Base-by-base conservation (phyloP, 2,113 vertebrate genomes). In the Steatornis caripensis region DNA sequence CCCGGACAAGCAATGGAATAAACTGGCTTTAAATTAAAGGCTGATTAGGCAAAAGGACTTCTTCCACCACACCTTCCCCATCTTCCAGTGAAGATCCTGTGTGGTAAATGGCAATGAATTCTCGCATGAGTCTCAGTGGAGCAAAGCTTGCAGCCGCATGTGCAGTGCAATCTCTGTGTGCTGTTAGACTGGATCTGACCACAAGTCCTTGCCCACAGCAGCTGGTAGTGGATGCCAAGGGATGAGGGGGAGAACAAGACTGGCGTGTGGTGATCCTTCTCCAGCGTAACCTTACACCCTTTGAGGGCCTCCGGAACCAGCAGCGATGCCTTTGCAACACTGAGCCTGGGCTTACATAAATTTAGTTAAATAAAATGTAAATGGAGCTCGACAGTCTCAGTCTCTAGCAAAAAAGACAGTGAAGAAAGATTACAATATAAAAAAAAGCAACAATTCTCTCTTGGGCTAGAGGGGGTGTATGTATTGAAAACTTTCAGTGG, bases 81-180 rank as follows among this genome's bases (percentile, higher is more conserved):
- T 22, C 14, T 72, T 81, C 32, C 36, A 32, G 30, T n/a, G 74
- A 65, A 46, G 36, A 26, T 51, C 27, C n/a, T 20, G 55, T 34
- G 37, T 36, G 55, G 22, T 18, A 16, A 66, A 4, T 7, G 15
- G 30, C 51, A 43, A 17, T 13, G 62, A 68, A n/a, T 19, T 30
- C 36, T 69, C 64, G 5, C 0, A 0, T 29, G 53, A 62, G 5
- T 54, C 48, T 36, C 12, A 6, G 55, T 4, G 34, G 46, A 36
- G 76, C 61, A 20, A 17, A 51, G 20, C n/a, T 5, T 34, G 51
- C 32, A 48, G 49, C 43, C 43, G 51, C 8, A 1, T 0, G 3
- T 15, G 5, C 49, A 37, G 7, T 14, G 13, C 53, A 37, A 6
- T 6, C 6, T 18, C 39, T 23, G 3, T 2, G 15, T 46, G 49